phyloP scores from a whole-genome alignment of 2,888 invertebrate genomes.

The Ichneumoninae sp. region DNA sequence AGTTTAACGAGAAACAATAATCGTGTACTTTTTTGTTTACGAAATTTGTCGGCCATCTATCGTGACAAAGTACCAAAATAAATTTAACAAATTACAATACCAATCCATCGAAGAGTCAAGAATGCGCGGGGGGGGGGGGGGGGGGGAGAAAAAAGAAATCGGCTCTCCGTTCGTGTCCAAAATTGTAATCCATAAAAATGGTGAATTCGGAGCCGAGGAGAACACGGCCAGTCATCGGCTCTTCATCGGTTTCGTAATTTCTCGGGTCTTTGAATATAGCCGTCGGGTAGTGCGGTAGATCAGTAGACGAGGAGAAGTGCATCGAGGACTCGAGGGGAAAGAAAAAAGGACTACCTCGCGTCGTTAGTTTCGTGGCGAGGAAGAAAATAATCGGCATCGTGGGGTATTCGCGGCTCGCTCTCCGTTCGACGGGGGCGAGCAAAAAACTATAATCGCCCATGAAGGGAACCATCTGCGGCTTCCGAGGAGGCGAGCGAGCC shows the following conservation, averaged over 20 bases:
- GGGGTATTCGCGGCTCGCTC: constrained; percentile 52
- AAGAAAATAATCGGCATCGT: constrained; percentile 58
- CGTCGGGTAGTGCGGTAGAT: constrained; percentile 41
- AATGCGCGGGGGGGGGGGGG: background rate
- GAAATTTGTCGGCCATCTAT: no score
- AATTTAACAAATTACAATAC: background rate
- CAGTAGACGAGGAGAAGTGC: constrained; percentile 41
- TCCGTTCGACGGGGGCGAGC: constrained; percentile 14
- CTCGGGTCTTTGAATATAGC: constrained; percentile 18
- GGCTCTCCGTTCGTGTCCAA: background rate
- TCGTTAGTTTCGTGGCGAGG: constrained; percentile 52
- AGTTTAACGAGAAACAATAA: no score
- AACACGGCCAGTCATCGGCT: constrained; percentile 31
- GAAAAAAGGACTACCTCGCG: constrained; percentile 21
- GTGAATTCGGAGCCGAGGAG: constrained; percentile 9
- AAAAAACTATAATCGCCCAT: constrained; percentile 78
- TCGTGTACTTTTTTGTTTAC: no score
- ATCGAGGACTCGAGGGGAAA: constrained; percentile 13
- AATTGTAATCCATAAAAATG: constrained; percentile 13
- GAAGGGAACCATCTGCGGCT: constrained; percentile 82
- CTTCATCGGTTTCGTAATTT: background rate
- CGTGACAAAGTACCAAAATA: no score
- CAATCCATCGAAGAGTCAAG: background rate
- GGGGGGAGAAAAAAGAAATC: background rate
- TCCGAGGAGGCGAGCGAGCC: constrained; percentile 72